A percentile compares a stretch with the other conserved stretches of the same genome.
Conservation (phyloP, 2,888 invertebrate species). For the Athalia rosae region DNA sequence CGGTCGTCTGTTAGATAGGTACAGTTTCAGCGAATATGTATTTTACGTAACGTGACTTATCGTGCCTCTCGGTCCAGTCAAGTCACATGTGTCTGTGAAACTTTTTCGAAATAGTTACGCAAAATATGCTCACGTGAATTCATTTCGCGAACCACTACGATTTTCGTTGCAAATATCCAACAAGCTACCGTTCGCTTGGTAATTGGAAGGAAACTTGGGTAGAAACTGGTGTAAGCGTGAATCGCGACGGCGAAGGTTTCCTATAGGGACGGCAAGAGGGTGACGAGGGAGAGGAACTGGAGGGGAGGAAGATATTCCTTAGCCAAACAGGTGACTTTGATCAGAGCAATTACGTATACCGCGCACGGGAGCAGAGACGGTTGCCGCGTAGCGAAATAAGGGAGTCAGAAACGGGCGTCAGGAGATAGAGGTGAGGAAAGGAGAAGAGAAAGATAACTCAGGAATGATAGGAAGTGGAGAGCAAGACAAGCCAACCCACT, state of each 20-base stretch:
- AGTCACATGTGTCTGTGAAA: neutral
- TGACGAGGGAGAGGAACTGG: neutral
- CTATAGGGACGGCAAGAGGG: neutral
- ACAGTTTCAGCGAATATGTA: too few species aligned
- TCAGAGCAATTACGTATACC: constrained; percentile 35
- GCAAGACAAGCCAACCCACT: constrained; percentile 17
- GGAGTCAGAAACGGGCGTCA: neutral
- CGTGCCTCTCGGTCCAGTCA: too few species aligned
- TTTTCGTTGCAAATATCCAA: constrained; percentile 19
- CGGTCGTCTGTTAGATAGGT: too few species aligned
- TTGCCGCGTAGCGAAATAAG: constrained; percentile 7
- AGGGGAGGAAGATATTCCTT: constrained; percentile 6
- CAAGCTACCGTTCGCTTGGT: constrained; percentile 26
- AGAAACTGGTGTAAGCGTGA: constrained; percentile 17
- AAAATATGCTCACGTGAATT: constrained; percentile 45
- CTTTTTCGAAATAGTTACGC: constrained; percentile 61
- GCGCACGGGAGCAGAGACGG: constrained; percentile 28
- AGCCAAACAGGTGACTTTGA: constrained; percentile 27
- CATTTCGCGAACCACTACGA: constrained; percentile 1
- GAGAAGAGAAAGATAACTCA: constrained; percentile 20
- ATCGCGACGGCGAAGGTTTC: neutral
- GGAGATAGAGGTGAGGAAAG: neutral
- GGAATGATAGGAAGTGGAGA: neutral
- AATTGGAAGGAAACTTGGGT: constrained; percentile 34
- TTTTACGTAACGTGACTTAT: too few species aligned